phyloP scores from a whole-genome alignment of 2,797 vertebrate species.

The Cynopterus sphinx region DNA sequence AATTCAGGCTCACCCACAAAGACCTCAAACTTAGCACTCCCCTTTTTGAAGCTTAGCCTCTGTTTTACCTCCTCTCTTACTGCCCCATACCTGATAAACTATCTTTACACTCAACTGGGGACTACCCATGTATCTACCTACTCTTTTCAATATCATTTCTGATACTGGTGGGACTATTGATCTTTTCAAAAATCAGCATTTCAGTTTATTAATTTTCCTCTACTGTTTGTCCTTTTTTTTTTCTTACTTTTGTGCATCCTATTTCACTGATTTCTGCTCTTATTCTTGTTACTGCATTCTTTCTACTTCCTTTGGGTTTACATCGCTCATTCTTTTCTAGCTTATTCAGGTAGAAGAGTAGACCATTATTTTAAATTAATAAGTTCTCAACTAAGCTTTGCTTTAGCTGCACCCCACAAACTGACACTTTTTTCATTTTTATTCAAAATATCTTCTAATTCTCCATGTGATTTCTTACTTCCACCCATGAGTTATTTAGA shows the following conservation, averaged over 20 bases:
- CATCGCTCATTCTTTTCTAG: constrained; percentile 3
- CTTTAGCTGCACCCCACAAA: not conserved
- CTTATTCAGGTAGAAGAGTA: not conserved
- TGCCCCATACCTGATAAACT: not conserved
- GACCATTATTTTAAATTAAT: not conserved
- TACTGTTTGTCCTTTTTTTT: not conserved
- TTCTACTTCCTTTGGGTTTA: not conserved
- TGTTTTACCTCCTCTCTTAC: not conserved
- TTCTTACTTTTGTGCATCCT: not conserved
- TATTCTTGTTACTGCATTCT: not conserved
- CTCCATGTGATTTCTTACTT: not conserved
- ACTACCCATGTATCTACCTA: not conserved
- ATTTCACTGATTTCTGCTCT: not conserved
- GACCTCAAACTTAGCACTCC: not conserved
- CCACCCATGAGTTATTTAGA: not conserved
- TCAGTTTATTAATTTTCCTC: not conserved
- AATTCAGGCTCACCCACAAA: not conserved
- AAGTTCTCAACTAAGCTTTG: not conserved
- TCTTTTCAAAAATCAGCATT: not conserved
- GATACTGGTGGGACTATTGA: not conserved
- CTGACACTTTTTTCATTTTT: not conserved
- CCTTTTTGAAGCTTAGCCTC: not conserved
- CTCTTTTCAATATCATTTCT: not conserved
- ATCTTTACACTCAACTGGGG: not conserved
- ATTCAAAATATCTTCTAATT: not conserved